Base-by-base conservation (phyloP, 2,888 invertebrate genomes). In the Mythimna lalbum region DNA sequence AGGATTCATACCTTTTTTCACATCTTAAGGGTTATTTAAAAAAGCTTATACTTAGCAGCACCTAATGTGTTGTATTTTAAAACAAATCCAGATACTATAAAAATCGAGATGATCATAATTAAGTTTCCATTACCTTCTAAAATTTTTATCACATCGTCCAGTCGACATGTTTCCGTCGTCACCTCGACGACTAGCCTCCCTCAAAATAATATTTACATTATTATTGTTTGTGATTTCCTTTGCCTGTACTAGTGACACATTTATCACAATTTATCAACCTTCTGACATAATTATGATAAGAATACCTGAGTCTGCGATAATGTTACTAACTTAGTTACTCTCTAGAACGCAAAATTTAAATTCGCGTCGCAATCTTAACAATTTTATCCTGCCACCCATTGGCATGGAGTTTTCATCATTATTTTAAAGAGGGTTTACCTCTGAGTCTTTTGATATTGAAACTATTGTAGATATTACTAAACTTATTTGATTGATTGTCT, bases 271-370 rank as follows among this genome's bases (percentile, higher is more conserved):
- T 65, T 85, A 83, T 85, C 83, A 84, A 62, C 52, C 57, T 63
- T 39, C 83, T 83, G 86, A 85, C 86, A 85, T 83, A 83, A 83
- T 66, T 74, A 64, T 59, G 83, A 85, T 85, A 84, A 84, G 73
- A 64, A 17, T 49, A 53, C 49, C 62, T 70, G 31, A 50, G 39
- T 64, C 59, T 55, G 43, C 33, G 70, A 69, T 81, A 76, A 27
- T 68, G 10, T 63, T 56, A 56, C 55, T 23, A 49, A 12, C 52
- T 57, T 43, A 49, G 49, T 23, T 76, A 76, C 69, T 60, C 60
- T 43, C n/a, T 17, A 55, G 61, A 76, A 67, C 12, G 50, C 9
- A 75, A 43, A 17, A 27, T 5, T 21, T 43, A 43, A 43, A 17
- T 36, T 10, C 17, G 43, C 43, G 17, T 23, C 31, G 1, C 5